Evolutionary conservation across 1,140 invertebrate genomes (phyloP).

Genomic region (Dreissena polymorpha): DNA sequence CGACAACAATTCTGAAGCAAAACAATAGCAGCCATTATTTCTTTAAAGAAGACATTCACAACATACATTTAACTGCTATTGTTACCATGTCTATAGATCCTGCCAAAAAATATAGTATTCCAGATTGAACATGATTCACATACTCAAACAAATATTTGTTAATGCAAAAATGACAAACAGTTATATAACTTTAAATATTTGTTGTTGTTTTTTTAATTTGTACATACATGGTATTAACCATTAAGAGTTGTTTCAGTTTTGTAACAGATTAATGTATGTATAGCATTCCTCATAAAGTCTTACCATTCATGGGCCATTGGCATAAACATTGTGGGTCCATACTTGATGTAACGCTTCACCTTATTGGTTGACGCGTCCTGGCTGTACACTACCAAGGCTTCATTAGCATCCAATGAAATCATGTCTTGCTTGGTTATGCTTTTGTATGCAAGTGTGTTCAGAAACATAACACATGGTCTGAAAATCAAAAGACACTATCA

Average conservation of each 20-base stretch:
- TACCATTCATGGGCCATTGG: constrained; percentile 76
- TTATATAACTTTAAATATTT: background rate
- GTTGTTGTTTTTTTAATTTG: no score
- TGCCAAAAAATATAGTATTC: no score
- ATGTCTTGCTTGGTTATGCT: constrained; percentile 58
- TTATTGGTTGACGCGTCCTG: constrained; percentile 61
- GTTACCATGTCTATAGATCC: background rate
- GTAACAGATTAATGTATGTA: no score
- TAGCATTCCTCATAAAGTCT: constrained; percentile 9
- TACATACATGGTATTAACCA: no score
- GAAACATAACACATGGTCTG: constrained; percentile 72
- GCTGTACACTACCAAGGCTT: constrained; percentile 73
- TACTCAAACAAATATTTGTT: background rate
- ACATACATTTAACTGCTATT: background rate
- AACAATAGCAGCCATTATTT: no score
- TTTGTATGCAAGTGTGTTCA: constrained; percentile 67
- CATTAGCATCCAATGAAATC: constrained; percentile 76
- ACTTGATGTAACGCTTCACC: constrained; percentile 69
- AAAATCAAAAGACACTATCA: constrained; percentile 31
- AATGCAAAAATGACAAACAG: constrained; percentile 5
- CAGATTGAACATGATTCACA: no score
- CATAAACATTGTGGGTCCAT: constrained; percentile 76
- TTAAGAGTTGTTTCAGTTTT: no score
- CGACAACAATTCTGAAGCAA: background rate
- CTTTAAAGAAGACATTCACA: no score